phyloP scores from a whole-genome alignment of 2,113 vertebrate genomes.

The Anhinga rufa region DNA sequence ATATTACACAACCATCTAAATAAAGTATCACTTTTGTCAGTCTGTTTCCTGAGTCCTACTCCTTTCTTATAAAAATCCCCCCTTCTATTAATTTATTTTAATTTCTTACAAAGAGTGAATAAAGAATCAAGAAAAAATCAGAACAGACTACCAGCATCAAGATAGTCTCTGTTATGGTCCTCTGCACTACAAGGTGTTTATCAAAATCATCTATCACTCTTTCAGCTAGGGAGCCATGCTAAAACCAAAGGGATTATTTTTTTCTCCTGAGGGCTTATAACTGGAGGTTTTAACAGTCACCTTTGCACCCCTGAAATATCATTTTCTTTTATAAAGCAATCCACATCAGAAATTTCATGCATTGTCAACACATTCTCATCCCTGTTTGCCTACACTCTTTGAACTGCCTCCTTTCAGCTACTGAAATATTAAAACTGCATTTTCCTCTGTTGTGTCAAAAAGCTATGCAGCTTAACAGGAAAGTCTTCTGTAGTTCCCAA shows the following conservation, averaged over 20 bases:
- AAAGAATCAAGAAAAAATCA: background rate
- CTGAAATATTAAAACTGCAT: slow-evolving; percentile 27
- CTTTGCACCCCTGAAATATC: background rate
- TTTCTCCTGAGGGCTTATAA: background rate
- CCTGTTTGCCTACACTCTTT: slow-evolving; percentile 28
- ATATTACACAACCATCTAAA: background rate
- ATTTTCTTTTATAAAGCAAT: slow-evolving; percentile 3
- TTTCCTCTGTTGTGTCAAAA: slow-evolving; percentile 8
- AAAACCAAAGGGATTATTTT: background rate
- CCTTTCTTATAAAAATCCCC: background rate
- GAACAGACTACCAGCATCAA: background rate
- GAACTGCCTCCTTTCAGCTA: slow-evolving; percentile 11
- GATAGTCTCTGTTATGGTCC: background rate
- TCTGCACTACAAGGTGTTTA: background rate
- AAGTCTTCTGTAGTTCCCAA: background rate
- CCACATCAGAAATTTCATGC: slow-evolving; percentile 36
- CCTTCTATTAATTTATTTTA: background rate
- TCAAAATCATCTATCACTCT: background rate
- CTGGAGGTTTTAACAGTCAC: background rate
- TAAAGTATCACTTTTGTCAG: background rate
- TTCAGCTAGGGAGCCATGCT: background rate
- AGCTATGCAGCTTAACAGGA: background rate
- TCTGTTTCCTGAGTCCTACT: background rate
- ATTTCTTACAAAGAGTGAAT: background rate
- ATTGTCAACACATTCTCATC: slow-evolving; percentile 30